Conservation (phyloP, 1,140 invertebrate genomes). For the Tetramorium alpestre region DNA sequence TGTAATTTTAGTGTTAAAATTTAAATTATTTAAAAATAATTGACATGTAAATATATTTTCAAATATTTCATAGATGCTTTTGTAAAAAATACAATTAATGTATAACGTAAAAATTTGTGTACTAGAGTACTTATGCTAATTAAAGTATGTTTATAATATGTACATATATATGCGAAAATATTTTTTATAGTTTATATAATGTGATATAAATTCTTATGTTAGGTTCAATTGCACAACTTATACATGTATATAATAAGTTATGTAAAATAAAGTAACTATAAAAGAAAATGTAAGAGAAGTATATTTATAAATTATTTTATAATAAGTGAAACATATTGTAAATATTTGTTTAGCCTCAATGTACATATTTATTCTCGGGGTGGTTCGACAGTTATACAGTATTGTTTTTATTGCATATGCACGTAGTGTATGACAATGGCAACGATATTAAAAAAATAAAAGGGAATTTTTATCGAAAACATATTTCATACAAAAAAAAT, state of each 20-base stretch:
- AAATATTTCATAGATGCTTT: background rate
- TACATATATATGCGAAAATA: too few relatives aligned
- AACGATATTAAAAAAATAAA: slow-evolving; percentile 21
- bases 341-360: background rate
- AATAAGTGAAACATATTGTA: background rate
- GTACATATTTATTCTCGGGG: slow-evolving; percentile 7
- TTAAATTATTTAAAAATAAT: slow-evolving; percentile 11
- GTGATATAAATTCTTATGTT: background rate
- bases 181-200: background rate
- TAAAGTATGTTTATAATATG: too few relatives aligned
- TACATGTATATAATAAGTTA: background rate
- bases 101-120: background rate
- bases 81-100: background rate
- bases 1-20: background rate
- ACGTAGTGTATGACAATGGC: too few relatives aligned
- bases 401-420: slow-evolving; percentile 18
- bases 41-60: background rate
- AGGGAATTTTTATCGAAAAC: background rate
- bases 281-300: background rate
- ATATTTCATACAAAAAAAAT: background rate
- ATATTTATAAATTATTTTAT: background rate
- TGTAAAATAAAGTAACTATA: background rate
- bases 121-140: background rate
- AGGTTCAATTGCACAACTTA: background rate
- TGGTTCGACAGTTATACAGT: background rate